phyloP scores from a whole-genome alignment of 2,888 invertebrate genomes.

The Trissolcus brochymenae region DNA sequence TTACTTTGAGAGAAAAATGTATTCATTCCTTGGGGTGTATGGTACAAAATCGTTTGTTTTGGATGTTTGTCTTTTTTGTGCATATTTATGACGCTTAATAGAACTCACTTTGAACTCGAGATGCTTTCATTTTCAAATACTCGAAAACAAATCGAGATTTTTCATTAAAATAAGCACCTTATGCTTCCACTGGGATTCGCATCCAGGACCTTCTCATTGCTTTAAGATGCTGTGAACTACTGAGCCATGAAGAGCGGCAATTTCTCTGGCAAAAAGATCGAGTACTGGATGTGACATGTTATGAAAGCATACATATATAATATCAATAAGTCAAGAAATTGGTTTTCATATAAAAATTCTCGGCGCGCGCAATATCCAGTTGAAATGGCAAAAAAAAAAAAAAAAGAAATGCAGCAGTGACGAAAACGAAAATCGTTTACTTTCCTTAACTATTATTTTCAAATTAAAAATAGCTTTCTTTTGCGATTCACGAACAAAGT shows the following conservation, averaged over 20 bases:
- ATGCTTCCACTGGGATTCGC: not conserved
- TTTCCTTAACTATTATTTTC: too few relatives aligned
- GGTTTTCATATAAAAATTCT: slow-evolving; percentile 1
- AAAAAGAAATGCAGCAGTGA: too few relatives aligned
- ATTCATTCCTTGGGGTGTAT: too few relatives aligned
- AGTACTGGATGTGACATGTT: slow-evolving; percentile 9
- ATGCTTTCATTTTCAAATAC: not conserved
- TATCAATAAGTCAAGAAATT: slow-evolving; percentile 6
- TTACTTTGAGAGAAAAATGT: not conserved
- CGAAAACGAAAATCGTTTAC: too few relatives aligned
- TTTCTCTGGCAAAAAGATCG: slow-evolving; percentile 4
- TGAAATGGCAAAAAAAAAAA: too few relatives aligned
- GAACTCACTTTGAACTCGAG: not conserved
- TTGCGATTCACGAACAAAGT: too few relatives aligned
- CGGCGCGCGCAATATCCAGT: too few relatives aligned
- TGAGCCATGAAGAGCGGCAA: slow-evolving; percentile 4
- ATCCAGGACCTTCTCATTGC: slow-evolving; percentile 2
- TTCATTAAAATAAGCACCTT: slow-evolving; percentile 8
- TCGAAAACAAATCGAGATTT: slow-evolving; percentile 9
- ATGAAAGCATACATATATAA: slow-evolving; percentile 14
- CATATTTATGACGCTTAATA: not conserved
- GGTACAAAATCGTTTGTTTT: too few relatives aligned
- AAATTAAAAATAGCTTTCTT: too few relatives aligned
- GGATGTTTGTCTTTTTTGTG: too few relatives aligned
- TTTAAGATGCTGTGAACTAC: slow-evolving; percentile 7